A percentile compares a stretch with the other conserved stretches of the same genome.
These are phyloP conservation scores for Petaurus breviceps DNA, from an alignment of 2,113 vertebrate species.

Conservation along the genomic window DNA sequence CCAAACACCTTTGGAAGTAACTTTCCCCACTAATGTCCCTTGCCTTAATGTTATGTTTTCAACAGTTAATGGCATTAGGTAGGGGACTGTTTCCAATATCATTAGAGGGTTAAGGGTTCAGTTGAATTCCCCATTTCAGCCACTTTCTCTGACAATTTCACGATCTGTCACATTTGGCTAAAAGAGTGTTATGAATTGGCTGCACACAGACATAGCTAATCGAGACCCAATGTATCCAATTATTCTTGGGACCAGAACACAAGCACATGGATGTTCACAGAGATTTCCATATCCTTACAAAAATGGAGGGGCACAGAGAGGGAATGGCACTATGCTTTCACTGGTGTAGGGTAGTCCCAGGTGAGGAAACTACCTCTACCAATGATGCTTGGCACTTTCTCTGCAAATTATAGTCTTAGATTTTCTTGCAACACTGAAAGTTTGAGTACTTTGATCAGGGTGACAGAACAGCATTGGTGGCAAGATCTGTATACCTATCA, in stretches of 20 bases:
- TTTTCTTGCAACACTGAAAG: too few relatives aligned
- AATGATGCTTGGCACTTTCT: neutral
- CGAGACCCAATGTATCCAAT: neutral
- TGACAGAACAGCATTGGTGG: too few relatives aligned
- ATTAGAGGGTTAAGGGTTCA: neutral
- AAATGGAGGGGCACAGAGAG: neutral
- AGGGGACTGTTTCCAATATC: neutral
- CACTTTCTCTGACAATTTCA: neutral
- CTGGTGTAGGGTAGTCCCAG: neutral
- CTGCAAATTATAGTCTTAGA: neutral
- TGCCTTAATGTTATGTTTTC: neutral
- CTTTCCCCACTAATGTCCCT: neutral
- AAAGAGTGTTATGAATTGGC: neutral
- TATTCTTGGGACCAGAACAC: neutral
- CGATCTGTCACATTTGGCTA: neutral
- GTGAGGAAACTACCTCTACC: neutral
- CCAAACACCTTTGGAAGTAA: neutral
- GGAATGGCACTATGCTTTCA: neutral
- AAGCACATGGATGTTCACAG: neutral
- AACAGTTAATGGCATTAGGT: neutral
- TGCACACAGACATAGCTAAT: neutral
- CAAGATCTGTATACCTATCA: too few relatives aligned
- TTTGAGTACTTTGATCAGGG: too few relatives aligned
- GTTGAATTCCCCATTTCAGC: neutral
- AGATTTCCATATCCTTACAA: neutral